A percentile compares a stretch with the other conserved stretches of the same genome.
These are phyloP conservation scores for Helicolenus hilgendorfi DNA, from an alignment of 2,797 vertebrate species.

Conservation along the genomic window DNA sequence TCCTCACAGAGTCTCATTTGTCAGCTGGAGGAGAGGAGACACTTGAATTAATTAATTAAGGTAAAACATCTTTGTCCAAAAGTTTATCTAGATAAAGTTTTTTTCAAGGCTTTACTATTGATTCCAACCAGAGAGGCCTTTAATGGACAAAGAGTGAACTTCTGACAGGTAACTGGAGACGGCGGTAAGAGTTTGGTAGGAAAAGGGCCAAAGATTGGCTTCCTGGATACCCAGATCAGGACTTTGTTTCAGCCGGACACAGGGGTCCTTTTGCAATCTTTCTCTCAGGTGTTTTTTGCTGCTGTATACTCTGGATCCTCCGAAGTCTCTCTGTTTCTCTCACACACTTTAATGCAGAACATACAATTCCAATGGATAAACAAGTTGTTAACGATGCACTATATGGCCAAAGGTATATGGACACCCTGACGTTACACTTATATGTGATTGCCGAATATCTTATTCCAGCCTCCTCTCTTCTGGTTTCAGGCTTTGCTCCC, in stretches of 20 bases:
- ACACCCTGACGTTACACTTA: not conserved
- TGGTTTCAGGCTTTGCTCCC: not conserved
- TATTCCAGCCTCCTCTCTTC: not conserved
- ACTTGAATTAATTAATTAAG: slow-evolving; percentile 57
- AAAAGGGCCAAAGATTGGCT: slow-evolving; percentile 40
- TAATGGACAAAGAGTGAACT: slow-evolving; percentile 78
- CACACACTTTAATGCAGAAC: not conserved
- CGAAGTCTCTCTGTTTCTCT: slow-evolving; percentile 10
- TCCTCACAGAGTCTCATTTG: slow-evolving; percentile 65
- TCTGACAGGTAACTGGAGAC: slow-evolving; percentile 78
- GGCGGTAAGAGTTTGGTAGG: slow-evolving; percentile 51
- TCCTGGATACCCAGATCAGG: slow-evolving; percentile 5
- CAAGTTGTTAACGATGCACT: not conserved
- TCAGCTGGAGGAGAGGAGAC: slow-evolving; percentile 25
- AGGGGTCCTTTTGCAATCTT: not conserved
- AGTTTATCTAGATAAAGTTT: slow-evolving; percentile 61
- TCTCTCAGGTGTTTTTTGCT: not conserved
- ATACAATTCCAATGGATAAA: not conserved
- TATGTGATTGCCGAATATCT: not conserved
- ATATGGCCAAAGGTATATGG: not conserved
- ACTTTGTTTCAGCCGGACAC: slow-evolving; percentile 19
- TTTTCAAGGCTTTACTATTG: slow-evolving; percentile 41
- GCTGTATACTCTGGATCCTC: not conserved
- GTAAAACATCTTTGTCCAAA: slow-evolving; percentile 54
- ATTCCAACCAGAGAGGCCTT: slow-evolving; percentile 52